Evolutionary conservation across 2,797 vertebrate species (phyloP).

Genomic region (Pipistrellus pygmaeus): DNA sequence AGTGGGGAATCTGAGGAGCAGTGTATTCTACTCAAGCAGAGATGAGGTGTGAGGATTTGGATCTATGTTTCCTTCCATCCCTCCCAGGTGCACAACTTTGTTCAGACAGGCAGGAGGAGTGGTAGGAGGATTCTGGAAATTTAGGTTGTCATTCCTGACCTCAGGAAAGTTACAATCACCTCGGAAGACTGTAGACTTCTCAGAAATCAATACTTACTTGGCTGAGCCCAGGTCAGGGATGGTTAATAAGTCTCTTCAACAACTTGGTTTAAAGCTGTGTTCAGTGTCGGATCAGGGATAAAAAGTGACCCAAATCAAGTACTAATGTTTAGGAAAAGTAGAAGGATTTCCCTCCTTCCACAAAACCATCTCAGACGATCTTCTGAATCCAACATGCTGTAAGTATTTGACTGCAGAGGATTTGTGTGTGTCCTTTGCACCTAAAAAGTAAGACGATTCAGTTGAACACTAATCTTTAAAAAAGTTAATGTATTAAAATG

Average conservation of each 20-base stretch:
- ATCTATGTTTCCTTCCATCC: too few relatives aligned
- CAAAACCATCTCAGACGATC: neutral
- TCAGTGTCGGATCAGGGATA: neutral
- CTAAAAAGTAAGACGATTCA: neutral
- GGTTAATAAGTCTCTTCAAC: neutral
- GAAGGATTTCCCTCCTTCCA: rapidly evolving
- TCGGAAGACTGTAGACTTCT: neutral
- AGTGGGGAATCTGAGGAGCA: too few relatives aligned
- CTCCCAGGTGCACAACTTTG: too few relatives aligned
- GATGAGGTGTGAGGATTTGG: too few relatives aligned
- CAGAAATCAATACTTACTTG: neutral
- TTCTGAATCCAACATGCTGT: neutral
- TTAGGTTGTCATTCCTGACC: neutral
- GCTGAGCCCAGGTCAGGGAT: neutral
- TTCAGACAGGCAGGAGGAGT: too few relatives aligned
- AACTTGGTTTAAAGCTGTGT: neutral
- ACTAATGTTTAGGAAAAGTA: neutral
- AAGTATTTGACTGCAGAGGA: neutral
- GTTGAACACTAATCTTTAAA: neutral
- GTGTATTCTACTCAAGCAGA: too few relatives aligned
- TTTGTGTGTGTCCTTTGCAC: neutral
- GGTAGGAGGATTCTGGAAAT: neutral
- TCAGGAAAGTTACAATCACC: neutral
- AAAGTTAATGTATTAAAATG: neutral
- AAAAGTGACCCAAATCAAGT: neutral